Base-by-base conservation (phyloP, 2,888 invertebrate genomes). In the Apodemia zela region DNA sequence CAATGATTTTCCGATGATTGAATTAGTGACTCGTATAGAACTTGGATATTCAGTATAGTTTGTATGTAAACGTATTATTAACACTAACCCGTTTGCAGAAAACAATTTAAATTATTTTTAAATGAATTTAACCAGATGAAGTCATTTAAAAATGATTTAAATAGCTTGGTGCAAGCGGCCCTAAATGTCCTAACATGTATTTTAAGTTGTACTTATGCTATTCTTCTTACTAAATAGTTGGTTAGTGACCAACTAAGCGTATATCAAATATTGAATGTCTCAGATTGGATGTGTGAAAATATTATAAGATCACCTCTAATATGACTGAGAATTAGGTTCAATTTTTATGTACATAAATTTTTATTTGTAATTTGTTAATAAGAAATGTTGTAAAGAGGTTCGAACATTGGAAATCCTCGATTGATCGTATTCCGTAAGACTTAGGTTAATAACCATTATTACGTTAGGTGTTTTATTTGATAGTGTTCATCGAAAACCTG, bases 251-350 rank as follows among this genome's bases (percentile, higher is more conserved):
- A 42, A 42, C 42, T n/a, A 42, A 42, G 51, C 64, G 58, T 63
- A 65, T 66, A 59, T 63, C 25, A 29, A 59, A 61, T 18, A 13
- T 35, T 60, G 57, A 59, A 18, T 62, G 57, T 67, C 62, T 64
- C 64, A 66, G 65, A 65, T 64, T 65, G 67, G 67, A 68, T 66
- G 67, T 61, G 62, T 66, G 65, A 59, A 38, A 63, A 66, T 66
- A 63, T 60, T 57, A n/a, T 65, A 57, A 54, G 63, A 59, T 67
- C 67, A 78, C 73, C 80, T 83, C 81, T 81, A 79, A 86, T 87
- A 84, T 86, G 87, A 88, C 89, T 89, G 89, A 89, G 85, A 88
- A 86, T 88, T 82, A 82, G 88, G 85, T 89, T 88, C 85, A 88
- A 87, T 85, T 81, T 57, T 76, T 80, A 71, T 89, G 87, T 88